Evolutionary conservation across 2,797 vertebrate genomes (phyloP), one percentile per base, ranked within the genome.

Genomic region (Columba guinea): DNA sequence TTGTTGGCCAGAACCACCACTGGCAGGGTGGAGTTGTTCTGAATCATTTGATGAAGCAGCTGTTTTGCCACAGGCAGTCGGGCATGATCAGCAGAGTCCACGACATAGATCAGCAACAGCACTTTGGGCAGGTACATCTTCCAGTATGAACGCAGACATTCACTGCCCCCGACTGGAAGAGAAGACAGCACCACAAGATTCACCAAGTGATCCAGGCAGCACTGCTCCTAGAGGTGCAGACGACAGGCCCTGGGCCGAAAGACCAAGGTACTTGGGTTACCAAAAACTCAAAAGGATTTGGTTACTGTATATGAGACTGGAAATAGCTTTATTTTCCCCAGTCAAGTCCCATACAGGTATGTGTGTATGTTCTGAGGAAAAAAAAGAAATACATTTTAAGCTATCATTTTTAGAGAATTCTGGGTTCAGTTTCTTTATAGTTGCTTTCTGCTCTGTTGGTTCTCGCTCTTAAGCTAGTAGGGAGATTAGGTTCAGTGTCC

Each of bases 1-100:
- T 99, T 99, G 98, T 99, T 99, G 97, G 98, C 99, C 94, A 99
- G 98, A 26, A 99, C 97, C 96, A 99, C 98, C 52, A 99, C 90
- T 4, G 99, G 99, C 87, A 99, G 98, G 39, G 49, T 58, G 41
- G 99, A 98, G 87, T 98, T 95, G 26, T 87, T 91, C 46, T 96
- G 94, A 78, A 99, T 97, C 93, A 99, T 95, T 34, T 98, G 97
- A 59, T 99, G 99, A 73, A 99, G 97, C 85, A 98, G 98, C 81
- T 94, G 97, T 97, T 98, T 99, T 0, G 98, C 99, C 65, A 98
- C 79, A 8, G 99, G 97, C 94, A 99, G 98, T 62, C 97, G 98
- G 71, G 94, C 89, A 2, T 98, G 95, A 93, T 98, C 97, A 7
- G 99, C 98, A 1, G 99, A 98, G 96, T 99, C 99, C 76, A 99